phyloP scores from a whole-genome alignment of 2,888 invertebrate species.

The Mantis religiosa region DNA sequence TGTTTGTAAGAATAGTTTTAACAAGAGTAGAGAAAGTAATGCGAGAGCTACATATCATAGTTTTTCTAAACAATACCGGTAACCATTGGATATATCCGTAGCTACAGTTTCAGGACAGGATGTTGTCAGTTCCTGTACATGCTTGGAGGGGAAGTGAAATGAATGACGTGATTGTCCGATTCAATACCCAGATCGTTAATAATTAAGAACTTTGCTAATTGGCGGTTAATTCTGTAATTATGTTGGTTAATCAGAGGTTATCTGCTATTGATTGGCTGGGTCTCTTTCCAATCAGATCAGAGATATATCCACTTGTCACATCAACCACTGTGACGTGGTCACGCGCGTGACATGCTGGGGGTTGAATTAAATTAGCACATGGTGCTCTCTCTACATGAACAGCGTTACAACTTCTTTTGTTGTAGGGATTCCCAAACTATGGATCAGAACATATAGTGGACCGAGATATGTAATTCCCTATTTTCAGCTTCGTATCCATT shows the following conservation, averaged over 20 bases:
- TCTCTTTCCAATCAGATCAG: constrained; percentile 2
- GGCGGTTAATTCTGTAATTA: not conserved
- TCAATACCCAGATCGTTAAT: not conserved
- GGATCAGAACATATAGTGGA: not conserved
- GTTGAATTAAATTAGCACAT: not conserved
- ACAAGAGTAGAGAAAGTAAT: no score
- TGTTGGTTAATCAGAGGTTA: not conserved
- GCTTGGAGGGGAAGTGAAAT: not conserved
- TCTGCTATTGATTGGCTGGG: not conserved
- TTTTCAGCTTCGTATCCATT: no score
- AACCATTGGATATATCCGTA: no score
- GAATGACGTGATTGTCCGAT: not conserved
- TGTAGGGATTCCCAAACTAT: not conserved
- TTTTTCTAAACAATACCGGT: no score
- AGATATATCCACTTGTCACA: constrained; percentile 1
- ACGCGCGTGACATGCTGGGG: not conserved
- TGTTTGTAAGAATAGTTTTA: no score
- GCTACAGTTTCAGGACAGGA: no score
- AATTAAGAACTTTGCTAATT: not conserved
- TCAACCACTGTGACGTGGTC: not conserved
- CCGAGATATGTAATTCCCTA: no score
- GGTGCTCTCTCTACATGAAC: not conserved
- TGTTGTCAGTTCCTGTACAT: no score
- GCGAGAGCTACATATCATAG: no score
- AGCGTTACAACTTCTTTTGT: not conserved